Evolutionary conservation across 1,140 invertebrate species (phyloP).

Genomic region (Drosophila burlai): DNA sequence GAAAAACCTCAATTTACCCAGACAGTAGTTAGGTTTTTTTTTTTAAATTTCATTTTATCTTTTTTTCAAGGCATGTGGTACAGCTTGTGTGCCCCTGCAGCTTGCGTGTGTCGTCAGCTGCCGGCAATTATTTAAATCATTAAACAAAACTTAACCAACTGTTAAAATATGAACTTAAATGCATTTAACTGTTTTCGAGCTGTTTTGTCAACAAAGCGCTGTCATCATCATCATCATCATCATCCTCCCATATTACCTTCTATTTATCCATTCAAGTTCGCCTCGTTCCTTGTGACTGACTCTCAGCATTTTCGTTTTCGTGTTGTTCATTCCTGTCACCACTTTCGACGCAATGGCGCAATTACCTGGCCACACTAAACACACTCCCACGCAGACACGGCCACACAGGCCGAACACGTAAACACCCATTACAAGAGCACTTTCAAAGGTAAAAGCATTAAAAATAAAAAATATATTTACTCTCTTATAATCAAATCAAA

Average conservation of each 20-base stretch:
- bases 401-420: background rate
- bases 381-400: constrained; percentile 36
- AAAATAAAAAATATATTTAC: no score
- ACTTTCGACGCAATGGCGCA: constrained; percentile 75
- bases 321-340: constrained; percentile 71
- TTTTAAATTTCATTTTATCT: background rate
- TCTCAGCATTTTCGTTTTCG: constrained; percentile 44
- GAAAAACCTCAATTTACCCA: constrained; percentile 37
- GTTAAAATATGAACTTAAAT: constrained; percentile 83
- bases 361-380: constrained; percentile 64
- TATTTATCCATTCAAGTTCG: constrained; percentile 18
- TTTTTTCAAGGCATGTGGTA: background rate
- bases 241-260: constrained; percentile 24
- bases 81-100: background rate
- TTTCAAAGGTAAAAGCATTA: background rate
- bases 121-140: constrained; percentile 80
- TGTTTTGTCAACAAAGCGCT: constrained; percentile 80
- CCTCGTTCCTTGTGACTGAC: constrained; percentile 46
- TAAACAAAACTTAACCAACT: constrained; percentile 83
- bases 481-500: no score
- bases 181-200: constrained; percentile 80
- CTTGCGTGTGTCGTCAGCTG: constrained; percentile 29
- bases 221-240: constrained; percentile 72
- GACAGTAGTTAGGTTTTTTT: background rate
- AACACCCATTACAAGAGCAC: background rate